Evolutionary conservation across 2,113 vertebrate genomes (phyloP).

Genomic region (Hoplias malabaricus): DNA sequence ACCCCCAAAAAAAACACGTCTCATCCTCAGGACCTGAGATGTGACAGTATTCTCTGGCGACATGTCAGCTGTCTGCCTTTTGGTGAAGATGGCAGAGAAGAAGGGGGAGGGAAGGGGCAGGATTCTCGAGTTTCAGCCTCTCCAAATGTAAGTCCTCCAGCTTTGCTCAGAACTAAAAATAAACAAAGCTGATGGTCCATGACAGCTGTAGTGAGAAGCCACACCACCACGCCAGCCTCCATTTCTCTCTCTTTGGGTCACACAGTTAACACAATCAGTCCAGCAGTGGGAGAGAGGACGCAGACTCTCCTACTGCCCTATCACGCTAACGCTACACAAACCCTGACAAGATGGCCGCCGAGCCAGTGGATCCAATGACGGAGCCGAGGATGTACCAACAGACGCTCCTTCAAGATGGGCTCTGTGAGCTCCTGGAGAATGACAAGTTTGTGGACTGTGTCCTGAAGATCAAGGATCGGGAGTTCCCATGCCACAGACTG

Average conservation of each 20-base stretch:
- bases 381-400: conserved; percentile 95
- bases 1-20: not conserved
- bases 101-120: conserved; percentile 9
- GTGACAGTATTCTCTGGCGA: conserved; percentile 24
- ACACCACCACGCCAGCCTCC: conserved; percentile 29
- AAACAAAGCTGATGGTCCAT: conserved; percentile 74
- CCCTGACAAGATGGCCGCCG: conserved; percentile 80
- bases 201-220: conserved; percentile 69
- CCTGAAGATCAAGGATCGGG: conserved; percentile 87
- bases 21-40: not conserved
- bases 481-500: conserved; percentile 93
- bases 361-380: conserved; percentile 81
- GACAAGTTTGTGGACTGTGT: conserved; percentile 93
- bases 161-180: conserved; percentile 79
- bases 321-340: conserved; percentile 26
- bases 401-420: conserved; percentile 92
- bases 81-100: conserved; percentile 59
- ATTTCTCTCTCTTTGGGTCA: conserved; percentile 47
- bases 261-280: conserved; percentile 53
- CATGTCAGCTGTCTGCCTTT: conserved; percentile 66
- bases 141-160: conserved; percentile 67
- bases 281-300: conserved; percentile 54
- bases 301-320: conserved; percentile 44
- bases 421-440: conserved; percentile 91
- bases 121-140: conserved; percentile 65